These are phyloP conservation scores for Meloidogyne hapla DNA, from an alignment of 1,140 invertebrate species.

Conservation along the genomic window DNA sequence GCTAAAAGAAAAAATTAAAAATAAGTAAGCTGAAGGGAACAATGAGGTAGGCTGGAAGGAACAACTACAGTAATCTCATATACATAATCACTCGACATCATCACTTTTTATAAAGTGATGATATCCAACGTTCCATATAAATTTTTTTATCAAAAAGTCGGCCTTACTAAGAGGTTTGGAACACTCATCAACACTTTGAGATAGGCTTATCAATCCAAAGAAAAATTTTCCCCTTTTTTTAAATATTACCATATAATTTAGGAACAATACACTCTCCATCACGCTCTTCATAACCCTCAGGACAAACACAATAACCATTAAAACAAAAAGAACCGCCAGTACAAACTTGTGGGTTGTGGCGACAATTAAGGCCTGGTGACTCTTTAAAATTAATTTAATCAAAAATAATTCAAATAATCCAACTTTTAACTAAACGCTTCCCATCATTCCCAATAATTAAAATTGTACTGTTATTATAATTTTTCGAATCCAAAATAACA, in stretches of 20 bases:
- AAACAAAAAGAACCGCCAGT: slow-evolving; percentile 49
- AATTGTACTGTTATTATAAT: not conserved
- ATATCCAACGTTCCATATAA: no score
- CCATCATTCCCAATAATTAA: not conserved
- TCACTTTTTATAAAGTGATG: no score
- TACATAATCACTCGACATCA: no score
- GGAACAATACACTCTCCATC: slow-evolving; percentile 48
- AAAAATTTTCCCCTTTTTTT: no score
- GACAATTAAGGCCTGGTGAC: slow-evolving; percentile 43
- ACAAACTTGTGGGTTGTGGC: slow-evolving; percentile 44
- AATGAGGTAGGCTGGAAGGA: no score
- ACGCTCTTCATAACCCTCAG: slow-evolving; percentile 45
- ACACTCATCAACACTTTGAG: no score
- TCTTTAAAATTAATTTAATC: slow-evolving; percentile 28
- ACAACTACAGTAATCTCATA: no score
- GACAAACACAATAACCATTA: slow-evolving; percentile 52
- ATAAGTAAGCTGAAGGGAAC: no score
- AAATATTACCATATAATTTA: slow-evolving; percentile 40
- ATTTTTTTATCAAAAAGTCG: no score
- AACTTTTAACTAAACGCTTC: slow-evolving; percentile 45
- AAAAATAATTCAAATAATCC: not conserved
- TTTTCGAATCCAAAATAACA: not conserved
- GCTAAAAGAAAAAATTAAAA: no score
- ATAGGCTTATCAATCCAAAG: no score
- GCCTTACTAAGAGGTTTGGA: no score